phyloP scores from a whole-genome alignment of 1,140 invertebrate genomes.

The Atta cephalotes region DNA sequence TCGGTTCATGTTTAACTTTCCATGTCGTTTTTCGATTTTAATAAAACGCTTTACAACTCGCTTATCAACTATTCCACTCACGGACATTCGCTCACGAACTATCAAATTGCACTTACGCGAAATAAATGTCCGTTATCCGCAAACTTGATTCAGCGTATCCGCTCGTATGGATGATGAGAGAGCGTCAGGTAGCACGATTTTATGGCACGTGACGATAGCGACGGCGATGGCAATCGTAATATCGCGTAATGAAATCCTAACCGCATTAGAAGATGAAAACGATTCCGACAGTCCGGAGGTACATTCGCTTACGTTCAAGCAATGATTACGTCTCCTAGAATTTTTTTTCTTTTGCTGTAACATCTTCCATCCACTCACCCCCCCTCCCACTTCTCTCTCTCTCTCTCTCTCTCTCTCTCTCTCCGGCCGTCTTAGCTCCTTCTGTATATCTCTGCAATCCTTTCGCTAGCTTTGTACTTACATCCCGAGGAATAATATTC shows the following conservation, averaged over 20 bases:
- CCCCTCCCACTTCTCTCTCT: background rate
- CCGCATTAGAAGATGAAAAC: conserved; percentile 40
- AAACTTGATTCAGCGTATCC: conserved; percentile 38
- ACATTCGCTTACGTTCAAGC: conserved; percentile 40
- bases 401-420: background rate
- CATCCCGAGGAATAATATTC: conserved; percentile 7
- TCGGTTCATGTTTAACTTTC: background rate
- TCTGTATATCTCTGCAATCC: conserved; percentile 39
- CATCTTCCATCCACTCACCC: background rate
- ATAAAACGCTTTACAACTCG: conserved; percentile 27
- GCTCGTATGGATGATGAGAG: conserved; percentile 44
- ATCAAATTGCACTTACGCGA: conserved; percentile 45
- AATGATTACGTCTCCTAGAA: conserved; percentile 36
- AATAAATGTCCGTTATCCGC: conserved; percentile 41
- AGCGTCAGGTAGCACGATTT: conserved; percentile 52
- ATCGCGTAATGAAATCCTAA: conserved; percentile 67
- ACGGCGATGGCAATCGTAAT: conserved; percentile 56
- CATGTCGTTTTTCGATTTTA: background rate
- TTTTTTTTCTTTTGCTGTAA: conserved; percentile 54
- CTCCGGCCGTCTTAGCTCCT: background rate
- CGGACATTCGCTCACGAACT: background rate
- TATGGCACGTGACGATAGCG: conserved; percentile 57
- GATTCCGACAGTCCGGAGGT: conserved; percentile 36
- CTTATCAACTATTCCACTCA: conserved; percentile 15
- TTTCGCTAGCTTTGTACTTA: conserved; percentile 24